Conservation (phyloP, 2,888 invertebrate species). For the Leucophenga montana region DNA sequence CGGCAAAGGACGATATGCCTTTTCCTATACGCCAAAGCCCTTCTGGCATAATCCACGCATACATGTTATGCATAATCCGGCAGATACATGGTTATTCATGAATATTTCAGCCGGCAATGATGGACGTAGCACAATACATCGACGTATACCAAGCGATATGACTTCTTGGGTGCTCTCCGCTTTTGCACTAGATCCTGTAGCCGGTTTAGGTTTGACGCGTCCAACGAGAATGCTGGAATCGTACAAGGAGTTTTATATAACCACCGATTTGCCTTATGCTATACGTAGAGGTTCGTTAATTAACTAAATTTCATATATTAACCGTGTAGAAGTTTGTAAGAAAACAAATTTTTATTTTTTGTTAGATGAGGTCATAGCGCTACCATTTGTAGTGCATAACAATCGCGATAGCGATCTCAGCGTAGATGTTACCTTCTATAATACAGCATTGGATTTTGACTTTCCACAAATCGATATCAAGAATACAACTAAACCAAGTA, state of each 20-base stretch:
- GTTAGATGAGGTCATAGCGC: constrained; percentile 89
- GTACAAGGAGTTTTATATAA: constrained; percentile 88
- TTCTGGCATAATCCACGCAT: constrained; percentile 86
- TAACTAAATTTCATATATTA: background rate
- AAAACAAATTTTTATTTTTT: background rate
- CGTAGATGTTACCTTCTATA: constrained; percentile 89
- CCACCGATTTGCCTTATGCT: constrained; percentile 89
- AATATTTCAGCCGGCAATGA: constrained; percentile 85
- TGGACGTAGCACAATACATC: constrained; percentile 76
- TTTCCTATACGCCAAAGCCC: constrained; percentile 88
- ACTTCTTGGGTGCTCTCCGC: constrained; percentile 90
- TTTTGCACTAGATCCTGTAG: constrained; percentile 84
- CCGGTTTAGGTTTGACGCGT: constrained; percentile 85
- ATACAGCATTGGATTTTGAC: constrained; percentile 86
- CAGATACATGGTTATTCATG: constrained; percentile 87
- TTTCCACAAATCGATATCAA: constrained; percentile 86
- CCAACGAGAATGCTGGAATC: constrained; percentile 80
- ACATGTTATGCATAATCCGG: constrained; percentile 82
- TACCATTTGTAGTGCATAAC: constrained; percentile 91
- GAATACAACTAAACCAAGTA: constrained; percentile 82
- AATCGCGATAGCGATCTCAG: constrained; percentile 84
- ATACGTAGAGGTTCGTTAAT: constrained; percentile 78
- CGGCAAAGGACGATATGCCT: constrained; percentile 90
- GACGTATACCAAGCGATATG: constrained; percentile 85
- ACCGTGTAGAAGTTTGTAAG: too few relatives aligned